Conservation (phyloP, 2,113 vertebrate species). For the Coracopsis vasa region DNA sequence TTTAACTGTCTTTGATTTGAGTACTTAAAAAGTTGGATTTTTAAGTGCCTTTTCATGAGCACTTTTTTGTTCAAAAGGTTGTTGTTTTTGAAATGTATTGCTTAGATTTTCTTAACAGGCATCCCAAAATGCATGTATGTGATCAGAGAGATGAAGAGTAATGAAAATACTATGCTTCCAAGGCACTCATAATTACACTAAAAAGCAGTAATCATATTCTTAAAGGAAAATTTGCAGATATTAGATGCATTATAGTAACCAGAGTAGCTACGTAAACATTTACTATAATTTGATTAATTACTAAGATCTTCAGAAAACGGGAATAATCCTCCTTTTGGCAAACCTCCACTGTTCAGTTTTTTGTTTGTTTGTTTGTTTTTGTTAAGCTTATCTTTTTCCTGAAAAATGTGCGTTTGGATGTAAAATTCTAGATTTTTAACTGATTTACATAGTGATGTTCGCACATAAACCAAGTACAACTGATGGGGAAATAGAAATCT, state of each 20-base stretch:
- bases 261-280: background rate
- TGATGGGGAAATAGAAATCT: background rate
- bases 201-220: slow-evolving; percentile 2
- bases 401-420: background rate
- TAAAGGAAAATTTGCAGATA: background rate
- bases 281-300: background rate
- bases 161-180: background rate
- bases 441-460: background rate
- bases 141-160: background rate
- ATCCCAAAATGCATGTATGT: background rate
- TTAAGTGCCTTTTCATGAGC: background rate
- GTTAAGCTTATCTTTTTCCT: background rate
- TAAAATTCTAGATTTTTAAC: background rate
- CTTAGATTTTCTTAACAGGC: slow-evolving; percentile 28
- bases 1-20: background rate
- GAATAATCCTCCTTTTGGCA: background rate
- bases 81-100: background rate
- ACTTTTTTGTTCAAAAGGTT: slow-evolving; percentile 7
- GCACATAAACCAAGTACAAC: background rate
- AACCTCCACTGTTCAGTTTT: rapidly evolving
- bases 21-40: background rate
- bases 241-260: background rate
- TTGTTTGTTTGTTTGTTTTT: background rate
- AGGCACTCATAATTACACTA: background rate
- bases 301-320: background rate